phyloP scores from a whole-genome alignment of 2,113 vertebrate genomes.

The Phaethornis superciliosus region DNA sequence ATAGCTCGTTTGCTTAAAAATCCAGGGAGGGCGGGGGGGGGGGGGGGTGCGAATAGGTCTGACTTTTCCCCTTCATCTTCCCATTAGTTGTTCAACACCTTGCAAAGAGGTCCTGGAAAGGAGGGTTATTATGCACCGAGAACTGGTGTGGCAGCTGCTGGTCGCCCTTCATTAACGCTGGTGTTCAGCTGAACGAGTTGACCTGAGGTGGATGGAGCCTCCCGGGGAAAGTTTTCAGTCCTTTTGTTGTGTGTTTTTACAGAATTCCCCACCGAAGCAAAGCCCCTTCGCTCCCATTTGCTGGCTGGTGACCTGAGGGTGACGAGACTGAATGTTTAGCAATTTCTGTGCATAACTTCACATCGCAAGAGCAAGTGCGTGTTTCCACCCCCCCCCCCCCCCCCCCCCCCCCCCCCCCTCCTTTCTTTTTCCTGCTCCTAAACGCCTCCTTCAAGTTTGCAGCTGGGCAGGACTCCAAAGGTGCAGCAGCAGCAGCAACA shows the following conservation, averaged over 20 bases:
- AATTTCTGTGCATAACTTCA: constrained; percentile 59
- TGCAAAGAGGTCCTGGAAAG: neutral
- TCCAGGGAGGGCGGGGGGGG: neutral
- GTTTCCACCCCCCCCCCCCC: neutral
- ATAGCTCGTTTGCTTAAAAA: neutral
- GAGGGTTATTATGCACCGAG: neutral
- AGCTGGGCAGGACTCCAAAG: constrained; percentile 82
- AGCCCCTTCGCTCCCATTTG: constrained; percentile 25
- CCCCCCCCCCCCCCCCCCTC: neutral
- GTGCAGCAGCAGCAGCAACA: constrained; percentile 74
- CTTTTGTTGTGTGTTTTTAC: neutral
- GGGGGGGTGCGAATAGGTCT: neutral
- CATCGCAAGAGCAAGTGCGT: constrained; percentile 63
- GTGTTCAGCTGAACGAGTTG: neutral
- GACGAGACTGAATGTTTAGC: constrained; percentile 61
- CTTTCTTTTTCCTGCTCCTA: constrained; percentile 60
- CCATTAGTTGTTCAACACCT: neutral
- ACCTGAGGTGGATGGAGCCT: constrained; percentile 43
- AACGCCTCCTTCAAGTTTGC: constrained; percentile 72
- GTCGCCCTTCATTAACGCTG: constrained; percentile 1
- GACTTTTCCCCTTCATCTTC: neutral
- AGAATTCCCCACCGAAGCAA: constrained; percentile 16
- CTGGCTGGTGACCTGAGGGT: constrained; percentile 44
- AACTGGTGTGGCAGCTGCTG: constrained; percentile 54
- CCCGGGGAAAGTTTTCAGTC: neutral